Percentiles rank a stretch among this genome's conserved stretches.
phyloP scores from a whole-genome alignment of 2,113 vertebrate species.

The Oncorhynchus mykiss region DNA sequence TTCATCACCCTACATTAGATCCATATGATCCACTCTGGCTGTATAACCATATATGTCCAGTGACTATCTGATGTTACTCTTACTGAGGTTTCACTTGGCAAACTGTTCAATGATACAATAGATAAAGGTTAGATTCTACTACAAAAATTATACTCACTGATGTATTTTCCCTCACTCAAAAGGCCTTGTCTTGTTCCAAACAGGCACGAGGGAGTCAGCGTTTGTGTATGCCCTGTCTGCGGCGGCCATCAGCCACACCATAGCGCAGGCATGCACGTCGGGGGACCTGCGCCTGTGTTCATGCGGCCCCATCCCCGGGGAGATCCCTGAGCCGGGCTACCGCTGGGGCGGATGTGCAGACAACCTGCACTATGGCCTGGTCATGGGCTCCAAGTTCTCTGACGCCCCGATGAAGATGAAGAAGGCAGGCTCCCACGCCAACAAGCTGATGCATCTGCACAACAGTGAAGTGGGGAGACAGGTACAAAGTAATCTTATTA shows the following conservation, averaged over 20 bases:
- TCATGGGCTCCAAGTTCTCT: slow-evolving; percentile 98
- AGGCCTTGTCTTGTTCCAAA: neutral
- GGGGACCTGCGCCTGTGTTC: slow-evolving; percentile 93
- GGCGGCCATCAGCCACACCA: slow-evolving; percentile 94
- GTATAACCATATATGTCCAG: too few relatives aligned
- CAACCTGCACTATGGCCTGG: slow-evolving; percentile 95
- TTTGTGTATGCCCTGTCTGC: slow-evolving; percentile 96
- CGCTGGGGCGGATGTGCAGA: slow-evolving; percentile 98
- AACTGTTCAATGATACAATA: neutral
- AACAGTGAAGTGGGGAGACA: slow-evolving; percentile 99
- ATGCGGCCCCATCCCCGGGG: slow-evolving; percentile 91
- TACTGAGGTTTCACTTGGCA: too few relatives aligned
- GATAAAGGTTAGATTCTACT: neutral
- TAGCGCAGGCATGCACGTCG: slow-evolving; percentile 91
- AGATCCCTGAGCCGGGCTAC: slow-evolving; percentile 92
- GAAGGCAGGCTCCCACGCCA: slow-evolving; percentile 91
- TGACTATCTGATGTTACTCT: too few relatives aligned
- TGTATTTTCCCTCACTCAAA: neutral
- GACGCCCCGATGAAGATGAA: slow-evolving; percentile 99
- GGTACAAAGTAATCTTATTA: slow-evolving; percentile 65
- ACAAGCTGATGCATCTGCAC: slow-evolving; percentile 99
- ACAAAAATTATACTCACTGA: neutral
- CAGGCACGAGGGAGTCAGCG: slow-evolving; percentile 94
- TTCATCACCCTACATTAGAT: slow-evolving; percentile 52
- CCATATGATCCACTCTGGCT: neutral